Conservation (phyloP, 2,888 invertebrate species). For the Hanleya hanleyi region DNA sequence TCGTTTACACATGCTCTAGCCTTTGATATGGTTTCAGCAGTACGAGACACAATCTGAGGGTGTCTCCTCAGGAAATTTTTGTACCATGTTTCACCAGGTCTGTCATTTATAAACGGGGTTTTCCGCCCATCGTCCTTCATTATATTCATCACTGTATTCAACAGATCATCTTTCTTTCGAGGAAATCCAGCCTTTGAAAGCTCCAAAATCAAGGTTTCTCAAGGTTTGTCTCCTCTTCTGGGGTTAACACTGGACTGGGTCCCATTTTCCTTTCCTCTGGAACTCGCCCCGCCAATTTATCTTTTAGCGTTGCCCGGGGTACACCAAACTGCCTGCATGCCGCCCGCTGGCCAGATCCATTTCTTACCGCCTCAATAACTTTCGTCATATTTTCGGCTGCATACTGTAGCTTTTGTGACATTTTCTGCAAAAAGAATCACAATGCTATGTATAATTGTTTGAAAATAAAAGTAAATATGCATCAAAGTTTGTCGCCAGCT, state of each 20-base stretch:
- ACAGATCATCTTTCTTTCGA: neutral
- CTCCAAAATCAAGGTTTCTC: neutral
- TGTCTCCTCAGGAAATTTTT: constrained; percentile 16
- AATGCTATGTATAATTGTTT: too few relatives aligned
- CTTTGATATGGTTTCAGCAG: constrained; percentile 12
- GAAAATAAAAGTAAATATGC: too few relatives aligned
- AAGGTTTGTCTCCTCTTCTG: neutral
- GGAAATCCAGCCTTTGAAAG: constrained; percentile 2
- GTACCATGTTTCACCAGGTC: constrained; percentile 28
- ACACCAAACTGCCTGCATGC: neutral
- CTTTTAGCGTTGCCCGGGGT: neutral
- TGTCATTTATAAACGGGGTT: constrained; percentile 25
- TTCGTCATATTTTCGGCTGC: neutral
- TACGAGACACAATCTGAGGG: constrained; percentile 4
- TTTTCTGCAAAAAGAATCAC: constrained; percentile 4
- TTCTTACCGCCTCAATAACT: neutral
- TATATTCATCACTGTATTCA: constrained; percentile 14
- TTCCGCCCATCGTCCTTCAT: constrained; percentile 11
- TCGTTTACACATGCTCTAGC: constrained; percentile 17
- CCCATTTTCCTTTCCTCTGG: neutral
- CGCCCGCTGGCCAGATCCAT: neutral
- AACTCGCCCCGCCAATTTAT: neutral
- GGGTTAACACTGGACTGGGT: neutral
- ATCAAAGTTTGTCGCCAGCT: too few relatives aligned
- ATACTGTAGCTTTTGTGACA: neutral